Base-by-base conservation (phyloP, 2,888 invertebrate genomes). In the Ophonus ardosiacus region DNA sequence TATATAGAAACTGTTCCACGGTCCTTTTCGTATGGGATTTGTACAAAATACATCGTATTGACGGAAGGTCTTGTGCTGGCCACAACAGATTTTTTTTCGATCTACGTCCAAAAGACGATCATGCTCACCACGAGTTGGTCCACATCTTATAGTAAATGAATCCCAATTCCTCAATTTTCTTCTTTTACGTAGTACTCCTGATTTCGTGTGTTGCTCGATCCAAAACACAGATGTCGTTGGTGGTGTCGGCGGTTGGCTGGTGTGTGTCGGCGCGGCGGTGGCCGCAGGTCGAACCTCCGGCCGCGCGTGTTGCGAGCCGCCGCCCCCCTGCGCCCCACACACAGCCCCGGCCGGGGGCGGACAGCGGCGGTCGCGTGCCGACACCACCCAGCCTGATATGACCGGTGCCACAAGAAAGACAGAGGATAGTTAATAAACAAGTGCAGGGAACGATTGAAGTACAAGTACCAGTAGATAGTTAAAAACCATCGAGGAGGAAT, bases 271-370 rank as follows among this genome's bases (percentile, higher is more conserved):
- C 88, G 87, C 87, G 87, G 87, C 86, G 83, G 89, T 87, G 88
- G 88, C 88, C 89, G 90, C 90, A 90, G 90, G 91, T 91, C 91
- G 90, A 90, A 90, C 91, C 86, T 86, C 86, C 81, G 86, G 86
- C 79, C 86, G 83, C 84, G 88, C 86, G 87, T 87, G 88, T 87
- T 85, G 86, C 87, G 65, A 74, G 74, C 43, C 78, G 59, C 76
- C 80, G 51, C 82, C 61, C 78, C 86, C 86, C 80, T n/a, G 87
- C 87, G 86, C 87, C 88, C 61, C 78, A 86, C 86, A 76, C 5
- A 87, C 87, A 85, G 87, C 88, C 87, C 86, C 87, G 87, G 68
- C 85, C 81, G 76, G 85, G 86, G 87, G 87, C 86, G 86, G 86
- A 84, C 81, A 82, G 86, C 81, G 85, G 83, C 88, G 88, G 84